phyloP scores from a whole-genome alignment of 1,140 invertebrate genomes.

The Calliphora vicina region DNA sequence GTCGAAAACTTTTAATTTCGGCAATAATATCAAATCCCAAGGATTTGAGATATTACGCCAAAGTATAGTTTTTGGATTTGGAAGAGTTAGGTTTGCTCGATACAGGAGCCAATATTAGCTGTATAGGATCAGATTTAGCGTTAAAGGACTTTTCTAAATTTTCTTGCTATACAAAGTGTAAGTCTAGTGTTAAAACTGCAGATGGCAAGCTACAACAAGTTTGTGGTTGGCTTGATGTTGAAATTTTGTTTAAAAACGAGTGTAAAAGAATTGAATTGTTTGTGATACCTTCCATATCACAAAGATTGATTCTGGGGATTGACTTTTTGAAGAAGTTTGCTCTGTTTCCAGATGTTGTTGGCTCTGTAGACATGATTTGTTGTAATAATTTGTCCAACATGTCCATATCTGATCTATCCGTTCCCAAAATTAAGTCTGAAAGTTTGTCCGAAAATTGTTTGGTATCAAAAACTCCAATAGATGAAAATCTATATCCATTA shows the following conservation, averaged over 20 bases:
- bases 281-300: no score
- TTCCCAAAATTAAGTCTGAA: neutral
- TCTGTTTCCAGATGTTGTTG: no score
- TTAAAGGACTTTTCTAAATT: neutral
- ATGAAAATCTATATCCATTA: no score
- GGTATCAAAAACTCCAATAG: neutral
- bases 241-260: neutral
- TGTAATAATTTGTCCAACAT: neutral
- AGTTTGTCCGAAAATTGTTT: neutral
- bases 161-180: neutral
- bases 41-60: neutral
- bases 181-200: neutral
- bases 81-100: neutral
- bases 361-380: neutral
- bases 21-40: neutral
- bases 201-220: slow-evolving; percentile 6
- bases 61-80: slow-evolving; percentile 7
- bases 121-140: neutral
- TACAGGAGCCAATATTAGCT: slow-evolving; percentile 6
- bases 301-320: no score
- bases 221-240: neutral
- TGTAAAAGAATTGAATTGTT: neutral
- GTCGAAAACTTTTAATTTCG: neutral
- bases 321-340: no score
- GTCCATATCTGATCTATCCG: no score